Evolutionary conservation across 2,888 invertebrate species (phyloP).

Genomic region (Polydrusus tereticollis): DNA sequence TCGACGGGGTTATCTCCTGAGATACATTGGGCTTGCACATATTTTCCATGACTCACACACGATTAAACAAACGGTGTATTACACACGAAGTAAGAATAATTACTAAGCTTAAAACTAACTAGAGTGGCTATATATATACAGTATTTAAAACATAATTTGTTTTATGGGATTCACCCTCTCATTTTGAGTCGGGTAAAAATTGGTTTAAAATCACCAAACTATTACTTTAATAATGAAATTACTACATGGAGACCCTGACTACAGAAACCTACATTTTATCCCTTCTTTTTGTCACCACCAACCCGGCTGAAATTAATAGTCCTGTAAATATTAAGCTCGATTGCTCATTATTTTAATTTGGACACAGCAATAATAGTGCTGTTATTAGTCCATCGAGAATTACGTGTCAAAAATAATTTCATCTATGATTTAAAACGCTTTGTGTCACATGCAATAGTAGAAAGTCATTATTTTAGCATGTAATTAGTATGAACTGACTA

Average conservation of each 20-base stretch:
- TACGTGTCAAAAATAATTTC: slow-evolving; percentile 47
- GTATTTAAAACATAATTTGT: no score
- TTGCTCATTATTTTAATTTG: slow-evolving; percentile 50
- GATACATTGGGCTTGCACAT: no score
- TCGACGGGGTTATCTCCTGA: no score
- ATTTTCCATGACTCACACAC: no score
- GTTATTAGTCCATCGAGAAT: slow-evolving; percentile 43
- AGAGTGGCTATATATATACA: no score
- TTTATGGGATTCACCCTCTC: background rate
- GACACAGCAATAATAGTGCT: slow-evolving; percentile 48
- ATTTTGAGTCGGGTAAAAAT: background rate
- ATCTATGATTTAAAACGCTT: slow-evolving; percentile 48
- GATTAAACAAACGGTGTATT: no score
- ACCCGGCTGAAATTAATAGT: slow-evolving; percentile 46
- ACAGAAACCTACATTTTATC: slow-evolving; percentile 12
- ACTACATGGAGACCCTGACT: slow-evolving; percentile 10
- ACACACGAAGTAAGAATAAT: no score
- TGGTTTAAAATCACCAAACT: background rate
- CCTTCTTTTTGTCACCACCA: slow-evolving; percentile 44
- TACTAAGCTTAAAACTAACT: no score
- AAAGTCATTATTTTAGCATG: slow-evolving; percentile 15
- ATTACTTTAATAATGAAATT: no score
- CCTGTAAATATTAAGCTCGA: slow-evolving; percentile 45
- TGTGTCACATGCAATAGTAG: slow-evolving; percentile 45
- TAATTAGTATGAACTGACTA: slow-evolving; percentile 23